phyloP scores from a whole-genome alignment of 2,888 invertebrate genomes.

The Cephonodes hylas region DNA sequence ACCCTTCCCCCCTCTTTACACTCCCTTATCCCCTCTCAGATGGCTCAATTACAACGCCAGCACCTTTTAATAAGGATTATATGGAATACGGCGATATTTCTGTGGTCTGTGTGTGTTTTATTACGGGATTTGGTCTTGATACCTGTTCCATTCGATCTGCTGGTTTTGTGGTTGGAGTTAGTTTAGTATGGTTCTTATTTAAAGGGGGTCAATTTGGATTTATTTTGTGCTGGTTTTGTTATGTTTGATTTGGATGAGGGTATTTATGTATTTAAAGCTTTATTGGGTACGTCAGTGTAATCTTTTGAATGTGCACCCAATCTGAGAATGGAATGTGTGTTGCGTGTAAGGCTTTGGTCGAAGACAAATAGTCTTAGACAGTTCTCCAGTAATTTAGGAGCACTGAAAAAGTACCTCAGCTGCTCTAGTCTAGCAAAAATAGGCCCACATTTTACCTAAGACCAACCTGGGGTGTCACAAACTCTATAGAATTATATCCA shows the following conservation, averaged over 20 bases:
- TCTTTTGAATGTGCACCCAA: not conserved
- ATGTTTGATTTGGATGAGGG: too few species aligned
- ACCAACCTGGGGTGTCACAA: too few species aligned
- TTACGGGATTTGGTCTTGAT: not conserved
- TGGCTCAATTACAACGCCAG: not conserved
- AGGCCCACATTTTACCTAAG: too few species aligned
- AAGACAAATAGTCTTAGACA: too few species aligned
- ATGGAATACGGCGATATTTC: not conserved
- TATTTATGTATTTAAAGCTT: too few species aligned
- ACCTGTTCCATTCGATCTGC: too few species aligned
- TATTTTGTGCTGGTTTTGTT: not conserved
- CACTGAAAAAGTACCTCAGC: too few species aligned
- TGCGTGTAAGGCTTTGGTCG: too few species aligned
- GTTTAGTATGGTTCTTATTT: not conserved
- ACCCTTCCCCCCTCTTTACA: not conserved
- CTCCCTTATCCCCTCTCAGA: not conserved
- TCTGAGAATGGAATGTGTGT: not conserved
- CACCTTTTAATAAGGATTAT: constrained; percentile 7
- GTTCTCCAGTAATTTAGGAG: too few species aligned
- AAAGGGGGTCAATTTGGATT: not conserved
- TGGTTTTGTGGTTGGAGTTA: not conserved
- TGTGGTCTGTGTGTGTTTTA: not conserved
- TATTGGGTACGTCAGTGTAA: too few species aligned
- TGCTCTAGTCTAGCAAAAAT: too few species aligned
- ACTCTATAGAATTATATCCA: too few species aligned